Evolutionary conservation across 1,140 invertebrate species (phyloP), one percentile per base, ranked within the genome.

Genomic region (Cyclina sinensis): DNA sequence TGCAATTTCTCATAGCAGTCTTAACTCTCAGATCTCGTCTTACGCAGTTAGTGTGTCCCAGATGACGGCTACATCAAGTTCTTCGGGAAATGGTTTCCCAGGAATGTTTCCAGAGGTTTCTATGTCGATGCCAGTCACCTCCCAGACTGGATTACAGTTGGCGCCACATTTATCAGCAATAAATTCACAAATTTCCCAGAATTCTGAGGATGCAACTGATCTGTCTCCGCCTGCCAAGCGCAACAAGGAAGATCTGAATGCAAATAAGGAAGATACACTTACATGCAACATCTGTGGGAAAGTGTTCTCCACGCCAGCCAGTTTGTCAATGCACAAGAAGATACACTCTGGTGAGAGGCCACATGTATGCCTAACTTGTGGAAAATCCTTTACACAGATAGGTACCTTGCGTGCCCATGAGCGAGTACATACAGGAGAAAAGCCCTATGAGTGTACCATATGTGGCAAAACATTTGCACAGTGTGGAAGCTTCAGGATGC

Each of bases 371-470:
- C 30, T 57, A 24, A 90, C 88, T 0, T 94, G 92, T 89, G 93
- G 91, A 24, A 93, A 93, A 70, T 88, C 90, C 16, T 94, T 94
- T 62, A 94, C 92, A 4, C 93, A 94, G 83, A 91, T 93, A 35
- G 92, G 93, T 32, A 94, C 91, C 0, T 90, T 94, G 57, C 89
- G 91, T 35, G 92, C 92, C 21, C 93, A 94, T 68, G 93, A 94
- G 82, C 74, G 93, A 16, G 91, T 93, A 51, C 93, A 94, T 81
- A 93, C 91, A 18, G 92, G 91, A n/a, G 93, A 94, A 78, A 94
- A 94, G 74, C 93, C 93, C 0, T 93, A 94, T 80, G 88, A 91
- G 54, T 94, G 93, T 73, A 91, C 90, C 57, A 88, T 88, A 27
- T 94, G 93, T 80, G 93, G 93, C 1, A 89, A 91, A 62, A 91